Conservation (phyloP, 2,113 vertebrate genomes). For the Sapayoa aenigma region DNA sequence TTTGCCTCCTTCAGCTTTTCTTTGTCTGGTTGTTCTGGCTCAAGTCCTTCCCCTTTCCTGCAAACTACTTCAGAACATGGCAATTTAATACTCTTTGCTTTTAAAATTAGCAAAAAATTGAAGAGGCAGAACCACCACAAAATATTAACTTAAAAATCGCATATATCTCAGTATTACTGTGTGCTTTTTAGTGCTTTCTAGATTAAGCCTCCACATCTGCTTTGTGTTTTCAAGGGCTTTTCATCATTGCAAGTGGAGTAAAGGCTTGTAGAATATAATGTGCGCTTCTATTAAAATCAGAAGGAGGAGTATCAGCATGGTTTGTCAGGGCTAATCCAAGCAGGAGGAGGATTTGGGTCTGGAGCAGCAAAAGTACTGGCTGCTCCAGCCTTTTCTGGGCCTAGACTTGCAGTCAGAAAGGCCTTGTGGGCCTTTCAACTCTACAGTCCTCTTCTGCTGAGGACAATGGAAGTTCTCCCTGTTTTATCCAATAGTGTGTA, state of each 20-base stretch:
- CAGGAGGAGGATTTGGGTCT: not conserved
- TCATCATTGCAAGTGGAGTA: not conserved
- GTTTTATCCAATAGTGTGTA: not conserved
- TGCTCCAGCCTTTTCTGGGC: not conserved
- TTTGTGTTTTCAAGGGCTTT: not conserved
- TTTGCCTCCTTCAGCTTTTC: not conserved
- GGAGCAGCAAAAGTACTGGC: not conserved
- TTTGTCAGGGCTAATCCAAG: not conserved
- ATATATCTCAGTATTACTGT: not conserved
- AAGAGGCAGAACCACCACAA: not conserved
- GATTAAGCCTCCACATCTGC: not conserved
- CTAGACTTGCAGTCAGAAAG: not conserved
- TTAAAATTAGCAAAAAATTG: not conserved
- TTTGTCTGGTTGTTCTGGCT: not conserved
- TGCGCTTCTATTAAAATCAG: not conserved
- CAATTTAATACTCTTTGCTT: not conserved
- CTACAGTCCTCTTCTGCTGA: not conserved
- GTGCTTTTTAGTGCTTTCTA: not conserved
- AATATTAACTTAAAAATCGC: not conserved
- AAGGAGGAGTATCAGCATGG: not conserved
- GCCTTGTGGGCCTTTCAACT: not conserved
- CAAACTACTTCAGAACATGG: not conserved
- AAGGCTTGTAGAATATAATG: not conserved
- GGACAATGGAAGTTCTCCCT: not conserved
- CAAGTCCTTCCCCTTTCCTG: not conserved